Evolutionary conservation across 2,888 invertebrate genomes (phyloP), one percentile per base, ranked within the genome.

Genomic region (Spialia ferax): DNA sequence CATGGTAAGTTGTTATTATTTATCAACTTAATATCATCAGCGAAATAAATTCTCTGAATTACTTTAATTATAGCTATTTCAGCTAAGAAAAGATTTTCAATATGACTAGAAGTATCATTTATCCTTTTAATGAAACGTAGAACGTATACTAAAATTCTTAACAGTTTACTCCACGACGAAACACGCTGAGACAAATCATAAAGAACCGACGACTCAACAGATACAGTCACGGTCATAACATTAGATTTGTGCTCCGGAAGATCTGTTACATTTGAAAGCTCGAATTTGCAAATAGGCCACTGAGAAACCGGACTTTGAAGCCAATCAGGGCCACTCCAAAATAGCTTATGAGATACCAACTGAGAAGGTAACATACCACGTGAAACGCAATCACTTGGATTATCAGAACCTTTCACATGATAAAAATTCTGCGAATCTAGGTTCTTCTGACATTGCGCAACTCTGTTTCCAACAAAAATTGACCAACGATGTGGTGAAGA

Each of bases 391-490:
- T 42, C 8, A 7, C 15, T 42, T 15, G 42, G 42, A 7, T 42
- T 42, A 7, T 6, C 15, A 15, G 7, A 1, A 7, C 15, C 42
- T 2, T 15, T 7, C 1, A 42, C 42, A 15, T 15, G 15, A 42
- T 42, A 42, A 15, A 42, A 42, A 15, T 42, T 3, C 0, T 42
- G 7, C 6, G 42, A 15, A 1, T 15, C 15, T 7, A 42, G 7
- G 15, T 42, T 42, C 42, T 42, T 15, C 42, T 42, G 42, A 42
- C 42, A 42, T 42, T 42, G 42, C 5, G 42, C 42, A 42, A 42
- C 42, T 1, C 42, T 15, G 13, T 42, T 42, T 1, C 42, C 15
- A 5, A 42, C 42, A 42, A 42, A 42, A 6, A 42, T 15, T 3
- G 15, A 42, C 42, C 42, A 42, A 15, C 15, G 42, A 42, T 42